Percentiles rank a stretch among this genome's conserved stretches.
Evolutionary conservation across 2,113 vertebrate species (phyloP).

Genomic region (Gyps fulvus): DNA sequence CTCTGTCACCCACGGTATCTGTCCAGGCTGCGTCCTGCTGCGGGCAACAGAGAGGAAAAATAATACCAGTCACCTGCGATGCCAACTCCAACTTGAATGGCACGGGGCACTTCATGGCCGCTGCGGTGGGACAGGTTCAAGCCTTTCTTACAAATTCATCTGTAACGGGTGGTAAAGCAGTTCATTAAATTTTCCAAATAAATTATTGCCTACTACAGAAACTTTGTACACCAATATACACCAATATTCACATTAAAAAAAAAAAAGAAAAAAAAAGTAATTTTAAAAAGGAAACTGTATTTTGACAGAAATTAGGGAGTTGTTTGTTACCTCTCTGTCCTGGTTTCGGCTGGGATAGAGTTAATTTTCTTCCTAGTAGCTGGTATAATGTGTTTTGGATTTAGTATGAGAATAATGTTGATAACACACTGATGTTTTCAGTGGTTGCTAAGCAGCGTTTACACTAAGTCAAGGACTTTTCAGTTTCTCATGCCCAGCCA

Average conservation of each 20-base stretch:
- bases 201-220: not conserved
- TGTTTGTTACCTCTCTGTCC: not conserved
- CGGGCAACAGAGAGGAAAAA: not conserved
- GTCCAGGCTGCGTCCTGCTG: not conserved
- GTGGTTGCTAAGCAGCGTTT: too few species aligned
- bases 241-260: not conserved
- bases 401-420: too few species aligned
- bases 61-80: not conserved
- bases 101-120: accelerated
- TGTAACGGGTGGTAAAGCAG: not conserved
- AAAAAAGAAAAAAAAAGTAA: too few species aligned
- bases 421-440: too few species aligned
- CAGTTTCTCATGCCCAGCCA: too few species aligned
- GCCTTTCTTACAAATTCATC: not conserved
- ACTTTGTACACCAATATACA: not conserved
- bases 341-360: too few species aligned
- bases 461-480: too few species aligned
- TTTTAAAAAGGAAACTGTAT: not conserved
- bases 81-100: not conserved
- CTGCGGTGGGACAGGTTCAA: not conserved
- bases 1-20: not conserved
- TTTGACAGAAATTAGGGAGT: not conserved
- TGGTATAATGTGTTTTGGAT: too few species aligned
- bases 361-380: too few species aligned
- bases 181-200: not conserved